Evolutionary conservation across 2,888 invertebrate genomes (phyloP).

Genomic region (Melieria omissa): DNA sequence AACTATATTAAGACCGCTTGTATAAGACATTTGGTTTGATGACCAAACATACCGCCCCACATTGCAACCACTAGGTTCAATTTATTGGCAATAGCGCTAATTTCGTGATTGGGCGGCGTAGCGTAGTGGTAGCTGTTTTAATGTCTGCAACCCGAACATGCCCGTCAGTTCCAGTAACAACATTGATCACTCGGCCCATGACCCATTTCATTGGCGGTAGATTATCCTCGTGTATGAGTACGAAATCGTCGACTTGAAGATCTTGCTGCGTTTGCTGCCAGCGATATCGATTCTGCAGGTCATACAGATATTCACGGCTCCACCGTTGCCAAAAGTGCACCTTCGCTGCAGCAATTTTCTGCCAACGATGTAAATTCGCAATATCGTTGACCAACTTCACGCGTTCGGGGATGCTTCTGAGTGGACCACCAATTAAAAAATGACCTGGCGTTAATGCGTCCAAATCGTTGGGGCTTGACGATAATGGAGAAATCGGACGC

Average conservation of each 20-base stretch:
- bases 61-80: not conserved
- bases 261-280: constrained; percentile 6
- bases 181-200: constrained; percentile 18
- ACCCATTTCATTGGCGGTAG: constrained; percentile 11
- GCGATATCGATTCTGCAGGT: constrained; percentile 7
- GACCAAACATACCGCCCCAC: constrained; percentile 9
- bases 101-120: constrained; percentile 27
- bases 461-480: constrained; percentile 35
- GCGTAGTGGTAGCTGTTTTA: constrained; percentile 7
- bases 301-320: constrained; percentile 1
- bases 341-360: not conserved
- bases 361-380: constrained; percentile 1
- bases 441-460: constrained; percentile 39
- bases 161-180: constrained; percentile 19
- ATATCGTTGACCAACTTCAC: constrained; percentile 27
- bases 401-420: constrained; percentile 1
- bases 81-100: constrained; percentile 23
- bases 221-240: constrained; percentile 2
- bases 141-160: constrained; percentile 35
- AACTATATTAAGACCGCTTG: no score
- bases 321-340: constrained; percentile 9
- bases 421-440: constrained; percentile 13
- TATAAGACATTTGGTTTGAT: not conserved
- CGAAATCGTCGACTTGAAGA: constrained; percentile 16
- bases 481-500: constrained; percentile 33